Evolutionary conservation across 2,113 vertebrate species (phyloP).

Genomic region (Tragelaphus strepsiceros): DNA sequence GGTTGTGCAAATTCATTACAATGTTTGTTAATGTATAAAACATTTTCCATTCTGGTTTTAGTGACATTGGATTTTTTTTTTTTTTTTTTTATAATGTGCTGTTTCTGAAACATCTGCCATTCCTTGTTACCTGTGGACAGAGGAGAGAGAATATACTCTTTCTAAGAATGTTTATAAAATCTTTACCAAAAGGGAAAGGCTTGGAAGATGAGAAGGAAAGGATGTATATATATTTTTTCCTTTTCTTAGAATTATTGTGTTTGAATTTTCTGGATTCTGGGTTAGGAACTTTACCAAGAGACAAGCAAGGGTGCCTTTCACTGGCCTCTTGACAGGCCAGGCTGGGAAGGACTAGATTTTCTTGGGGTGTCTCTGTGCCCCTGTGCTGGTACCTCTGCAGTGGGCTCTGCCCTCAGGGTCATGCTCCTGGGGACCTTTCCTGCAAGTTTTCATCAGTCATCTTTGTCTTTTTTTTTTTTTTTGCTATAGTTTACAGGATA

Average conservation of each 20-base stretch:
- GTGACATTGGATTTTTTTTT: slow-evolving; percentile 81
- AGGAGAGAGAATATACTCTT: slow-evolving; percentile 73
- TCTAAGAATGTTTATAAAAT: slow-evolving; percentile 78
- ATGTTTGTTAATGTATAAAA: slow-evolving; percentile 94
- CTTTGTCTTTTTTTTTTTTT: neutral
- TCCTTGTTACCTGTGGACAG: slow-evolving; percentile 79
- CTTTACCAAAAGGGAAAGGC: slow-evolving; percentile 74
- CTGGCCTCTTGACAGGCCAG: neutral
- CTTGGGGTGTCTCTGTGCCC: fast-evolving
- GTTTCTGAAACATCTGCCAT: slow-evolving; percentile 77
- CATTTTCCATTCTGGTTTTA: slow-evolving; percentile 87
- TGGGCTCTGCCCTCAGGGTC: neutral
- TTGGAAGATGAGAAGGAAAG: slow-evolving; percentile 71
- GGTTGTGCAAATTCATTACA: slow-evolving; percentile 92
- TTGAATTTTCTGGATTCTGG: slow-evolving; percentile 14
- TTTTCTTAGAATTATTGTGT: slow-evolving; percentile 67
- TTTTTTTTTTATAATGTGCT: slow-evolving; percentile 77
- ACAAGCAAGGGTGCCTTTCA: neutral
- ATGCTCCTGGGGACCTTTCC: neutral
- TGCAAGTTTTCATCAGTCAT: neutral
- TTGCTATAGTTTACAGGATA: neutral
- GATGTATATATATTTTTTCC: slow-evolving; percentile 63
- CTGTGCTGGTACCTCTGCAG: fast-evolving
- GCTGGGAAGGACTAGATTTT: neutral
- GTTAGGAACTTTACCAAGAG: neutral